Evolutionary conservation across 2,888 invertebrate species (phyloP), one percentile per base, ranked within the genome.

Genomic region (Mythimna pallens): DNA sequence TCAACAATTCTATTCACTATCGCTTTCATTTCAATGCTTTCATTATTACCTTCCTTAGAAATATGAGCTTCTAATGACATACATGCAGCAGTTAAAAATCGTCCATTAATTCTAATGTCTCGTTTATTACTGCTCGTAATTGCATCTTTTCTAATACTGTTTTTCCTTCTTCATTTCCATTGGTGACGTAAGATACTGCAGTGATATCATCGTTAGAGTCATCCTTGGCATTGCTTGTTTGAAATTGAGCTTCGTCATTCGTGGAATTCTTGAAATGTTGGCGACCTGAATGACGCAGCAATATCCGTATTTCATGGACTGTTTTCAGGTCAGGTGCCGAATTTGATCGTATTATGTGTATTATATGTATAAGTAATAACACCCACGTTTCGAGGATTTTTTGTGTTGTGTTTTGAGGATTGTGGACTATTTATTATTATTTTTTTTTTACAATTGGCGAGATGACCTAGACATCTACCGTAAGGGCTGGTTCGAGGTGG

Each of bases 121-220:
- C 20, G 34, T 54, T 77, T 80, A 80, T 62, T 55, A 70, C 47
- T 58, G 40, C 10, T 54, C 34, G 20, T 77, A 78, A 81, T 81
- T 59, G 52, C 62, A 61, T n/a, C 58, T 68, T 81, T 78, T 81
- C 77, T 71, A 70, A 43, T 36, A 70, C n/a, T 34, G 12, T 65
- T 80, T 43, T 80, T 67, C 64, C 66, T 70, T 67, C 61, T 55
- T 20, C 12, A 55, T 68, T 74, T 78, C 58, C 70, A 65, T 65
- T 34, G 65, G 47, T 81, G 81, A 78, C 67, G 81, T 81, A 67
- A 80, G 9, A 17, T 40, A 30, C 12, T 68, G 55, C 36, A 80
- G 34, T 80, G 81, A 80, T 70, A 73, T 80, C 81, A 81, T 81
- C 63, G 34, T 3, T 22, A 25, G 20, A 69, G 76, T 79, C 66